A percentile compares a stretch with the other conserved stretches of the same genome.
Conservation (phyloP, 1,140 invertebrate genomes). For the Heliconius eleuchia region DNA sequence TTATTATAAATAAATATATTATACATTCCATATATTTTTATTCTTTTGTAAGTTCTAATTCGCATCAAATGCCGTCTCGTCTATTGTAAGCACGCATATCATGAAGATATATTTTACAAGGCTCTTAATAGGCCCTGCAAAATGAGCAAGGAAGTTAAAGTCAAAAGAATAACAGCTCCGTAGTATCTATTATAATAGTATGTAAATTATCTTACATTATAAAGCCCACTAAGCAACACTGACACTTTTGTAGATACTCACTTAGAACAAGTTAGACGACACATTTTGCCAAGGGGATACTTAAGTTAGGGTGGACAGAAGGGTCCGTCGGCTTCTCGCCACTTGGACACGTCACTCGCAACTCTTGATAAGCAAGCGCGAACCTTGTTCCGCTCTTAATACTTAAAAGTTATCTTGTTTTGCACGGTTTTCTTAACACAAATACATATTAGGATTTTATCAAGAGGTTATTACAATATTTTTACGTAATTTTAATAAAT, state of each 20-base stretch:
- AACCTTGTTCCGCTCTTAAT: slow-evolving; percentile 17
- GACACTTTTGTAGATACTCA: not conserved
- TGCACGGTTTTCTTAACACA: not conserved
- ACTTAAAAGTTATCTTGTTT: not conserved
- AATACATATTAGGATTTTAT: not conserved
- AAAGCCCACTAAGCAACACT: not conserved
- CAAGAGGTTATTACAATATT: too few species aligned
- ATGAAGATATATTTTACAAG: too few species aligned
- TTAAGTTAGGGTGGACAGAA: slow-evolving; percentile 50
- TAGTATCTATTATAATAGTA: not conserved
- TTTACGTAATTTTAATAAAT: too few species aligned
- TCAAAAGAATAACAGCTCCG: not conserved
- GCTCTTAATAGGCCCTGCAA: too few species aligned
- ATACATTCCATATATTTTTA: too few species aligned
- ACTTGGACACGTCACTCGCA: slow-evolving; percentile 66
- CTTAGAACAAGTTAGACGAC: slow-evolving; percentile 27
- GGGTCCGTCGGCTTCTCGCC: slow-evolving; percentile 48
- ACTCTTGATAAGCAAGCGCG: slow-evolving; percentile 45
- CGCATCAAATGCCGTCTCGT: too few species aligned
- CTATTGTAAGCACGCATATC: too few species aligned
- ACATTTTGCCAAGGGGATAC: slow-evolving; percentile 44
- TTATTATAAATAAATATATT: too few species aligned
- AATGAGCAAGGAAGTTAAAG: too few species aligned
- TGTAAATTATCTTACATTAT: not conserved
- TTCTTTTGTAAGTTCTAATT: too few species aligned